Base-by-base conservation (phyloP, 2,113 vertebrate species). In the Thalassoma bifasciatum region DNA sequence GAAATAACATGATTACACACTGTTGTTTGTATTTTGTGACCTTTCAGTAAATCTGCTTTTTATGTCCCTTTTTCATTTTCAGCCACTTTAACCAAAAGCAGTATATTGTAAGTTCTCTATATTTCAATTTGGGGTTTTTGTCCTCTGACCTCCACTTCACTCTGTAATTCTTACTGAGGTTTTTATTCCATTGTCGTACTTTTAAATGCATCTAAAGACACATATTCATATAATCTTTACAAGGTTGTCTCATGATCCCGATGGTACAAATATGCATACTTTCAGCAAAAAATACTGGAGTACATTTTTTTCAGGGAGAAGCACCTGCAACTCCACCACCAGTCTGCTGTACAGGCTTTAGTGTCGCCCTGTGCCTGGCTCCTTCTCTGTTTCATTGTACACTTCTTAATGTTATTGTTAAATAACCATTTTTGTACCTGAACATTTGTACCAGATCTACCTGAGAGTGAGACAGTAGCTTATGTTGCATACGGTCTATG, bases 401-500 rank as follows among this genome's bases (percentile, higher is more conserved):
- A 44, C 44, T 46, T 49, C 19, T 49, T 19, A 49, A 9, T 49
- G 19, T 16, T 21, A 8, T 9, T 75, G 49, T 71, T 70, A 69
- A 61, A 56, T 42, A 17, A 54, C 64, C 66, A 22, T 82, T 64
- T 86, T 80, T 82, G 66, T 86, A 79, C 57, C 26, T 75, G 56
- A 77, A 37, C 11, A 38, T 83, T 88, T 84, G 56, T 87, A 82
- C 66, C 75, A 54, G 26, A 52, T 64, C 72, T 57, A 42, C 72
- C 30, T 72, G 59, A 80, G 37, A 23, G 36, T 53, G 23, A 47
- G 23, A 83, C 73, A 71, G 51, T 66, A 38, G 66, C 62, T 68
- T 49, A 53, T 70, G 38, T 72, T 59, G 37, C 49, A 16, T 57
- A 37, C 61, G 80, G 59, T 84, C 87, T 91, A 88, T 91, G 85